These are phyloP conservation scores for Catostylus mosaicus DNA, from an alignment of 30 jellyfish, hydroid and myxozoan species.

Conservation along the genomic window DNA sequence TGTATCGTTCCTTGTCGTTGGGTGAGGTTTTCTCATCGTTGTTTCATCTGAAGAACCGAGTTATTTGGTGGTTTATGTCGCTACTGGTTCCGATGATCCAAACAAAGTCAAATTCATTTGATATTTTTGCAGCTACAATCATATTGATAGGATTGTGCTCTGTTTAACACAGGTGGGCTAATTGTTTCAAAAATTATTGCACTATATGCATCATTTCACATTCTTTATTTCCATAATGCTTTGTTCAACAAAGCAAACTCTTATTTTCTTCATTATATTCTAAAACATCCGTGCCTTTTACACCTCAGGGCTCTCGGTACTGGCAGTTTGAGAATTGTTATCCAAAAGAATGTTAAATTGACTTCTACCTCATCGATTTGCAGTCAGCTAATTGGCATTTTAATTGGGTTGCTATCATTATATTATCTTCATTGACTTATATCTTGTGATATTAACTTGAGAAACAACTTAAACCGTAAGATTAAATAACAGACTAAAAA, in stretches of 20 bases:
- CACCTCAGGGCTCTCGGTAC: conserved; percentile 90
- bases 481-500: no score
- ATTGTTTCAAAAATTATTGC: no score
- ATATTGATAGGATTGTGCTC: not conserved
- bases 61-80: not conserved
- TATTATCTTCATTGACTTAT: no score
- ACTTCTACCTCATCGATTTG: conserved; percentile 55
- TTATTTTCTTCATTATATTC: no score
- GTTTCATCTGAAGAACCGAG: not conserved
- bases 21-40: not conserved
- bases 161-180: conserved; percentile 1
- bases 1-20: not conserved
- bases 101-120: not conserved
- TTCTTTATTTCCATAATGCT: no score
- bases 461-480: no score
- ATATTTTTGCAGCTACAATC: not conserved
- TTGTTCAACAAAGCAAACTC: no score
- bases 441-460: no score
- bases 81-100: not conserved
- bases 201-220: no score
- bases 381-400: conserved; percentile 64
- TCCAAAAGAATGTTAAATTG: conserved; percentile 9
- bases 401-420: no score
- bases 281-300: no score
- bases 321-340: conserved; percentile 48